A percentile compares a stretch with the other conserved stretches of the same genome.
phyloP scores from a whole-genome alignment of 2,113 vertebrate species.

The Dicaeum eximium region DNA sequence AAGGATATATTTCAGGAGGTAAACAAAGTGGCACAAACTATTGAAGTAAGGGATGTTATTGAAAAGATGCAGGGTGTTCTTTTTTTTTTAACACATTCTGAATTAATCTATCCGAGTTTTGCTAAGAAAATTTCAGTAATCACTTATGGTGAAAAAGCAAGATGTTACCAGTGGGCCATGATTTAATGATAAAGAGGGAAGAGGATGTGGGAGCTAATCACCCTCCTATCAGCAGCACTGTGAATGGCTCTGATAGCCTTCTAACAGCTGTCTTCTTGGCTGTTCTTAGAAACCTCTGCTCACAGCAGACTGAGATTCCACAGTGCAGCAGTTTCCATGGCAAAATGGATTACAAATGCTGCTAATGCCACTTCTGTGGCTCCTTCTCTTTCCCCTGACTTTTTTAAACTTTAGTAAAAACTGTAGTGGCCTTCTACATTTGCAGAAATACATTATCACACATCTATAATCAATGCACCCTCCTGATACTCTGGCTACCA shows the following conservation, averaged over 20 bases:
- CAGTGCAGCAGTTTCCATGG: constrained; percentile 54
- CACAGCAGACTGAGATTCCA: constrained; percentile 18
- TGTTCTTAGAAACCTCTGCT: constrained; percentile 6
- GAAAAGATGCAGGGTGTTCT: background rate
- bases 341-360: constrained; percentile 21
- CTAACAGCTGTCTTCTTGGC: background rate
- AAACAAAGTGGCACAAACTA: constrained; percentile 25
- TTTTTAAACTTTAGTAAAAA: constrained; percentile 6
- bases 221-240: background rate
- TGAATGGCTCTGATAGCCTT: background rate
- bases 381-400: background rate
- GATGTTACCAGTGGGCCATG: background rate
- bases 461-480: background rate
- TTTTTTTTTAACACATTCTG: background rate
- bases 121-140: background rate
- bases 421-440: background rate
- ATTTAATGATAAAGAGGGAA: background rate
- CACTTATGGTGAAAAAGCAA: background rate
- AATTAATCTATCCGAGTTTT: background rate
- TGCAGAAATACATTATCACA: background rate
- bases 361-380: background rate
- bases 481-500: background rate
- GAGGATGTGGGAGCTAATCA: background rate
- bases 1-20: background rate
- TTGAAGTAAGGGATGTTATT: background rate